Evolutionary conservation across 2,888 invertebrate genomes (phyloP).

Genomic region (Rosalia funebris): DNA sequence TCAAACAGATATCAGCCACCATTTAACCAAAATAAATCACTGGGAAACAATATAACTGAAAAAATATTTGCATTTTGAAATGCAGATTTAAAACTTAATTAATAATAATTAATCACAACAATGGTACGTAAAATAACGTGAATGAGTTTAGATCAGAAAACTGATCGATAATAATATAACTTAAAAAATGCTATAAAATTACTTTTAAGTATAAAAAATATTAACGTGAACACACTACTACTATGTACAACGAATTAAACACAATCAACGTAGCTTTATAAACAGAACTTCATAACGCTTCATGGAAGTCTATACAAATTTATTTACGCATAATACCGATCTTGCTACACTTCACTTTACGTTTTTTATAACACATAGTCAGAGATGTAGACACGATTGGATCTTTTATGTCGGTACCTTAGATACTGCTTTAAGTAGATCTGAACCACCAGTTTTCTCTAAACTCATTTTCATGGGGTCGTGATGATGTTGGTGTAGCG

Average conservation of each 20-base stretch:
- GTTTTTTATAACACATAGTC: constrained; percentile 35
- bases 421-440: constrained; percentile 80
- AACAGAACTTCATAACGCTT: constrained; percentile 35
- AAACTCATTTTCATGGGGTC: constrained; percentile 79
- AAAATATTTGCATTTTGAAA: constrained; percentile 43
- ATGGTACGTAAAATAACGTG: constrained; percentile 57
- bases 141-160: constrained; percentile 57
- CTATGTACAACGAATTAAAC: constrained; percentile 60
- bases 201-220: constrained; percentile 57
- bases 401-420: constrained; percentile 79
- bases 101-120: constrained; percentile 61
- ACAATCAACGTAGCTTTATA: constrained; percentile 50
- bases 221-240: constrained; percentile 59
- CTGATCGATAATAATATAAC: constrained; percentile 54
- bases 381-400: constrained; percentile 33
- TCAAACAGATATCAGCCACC: constrained; percentile 22
- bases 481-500: constrained; percentile 74
- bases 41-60: constrained; percentile 36
- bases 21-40: constrained; percentile 32
- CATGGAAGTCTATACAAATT: constrained; percentile 36
- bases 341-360: constrained; percentile 35
- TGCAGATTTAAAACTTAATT: constrained; percentile 52
- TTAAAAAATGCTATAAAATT: constrained; percentile 54
- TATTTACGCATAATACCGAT: constrained; percentile 33
- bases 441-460: constrained; percentile 76